Conservation (phyloP, 1,140 invertebrate genomes). For the Apis florea region DNA sequence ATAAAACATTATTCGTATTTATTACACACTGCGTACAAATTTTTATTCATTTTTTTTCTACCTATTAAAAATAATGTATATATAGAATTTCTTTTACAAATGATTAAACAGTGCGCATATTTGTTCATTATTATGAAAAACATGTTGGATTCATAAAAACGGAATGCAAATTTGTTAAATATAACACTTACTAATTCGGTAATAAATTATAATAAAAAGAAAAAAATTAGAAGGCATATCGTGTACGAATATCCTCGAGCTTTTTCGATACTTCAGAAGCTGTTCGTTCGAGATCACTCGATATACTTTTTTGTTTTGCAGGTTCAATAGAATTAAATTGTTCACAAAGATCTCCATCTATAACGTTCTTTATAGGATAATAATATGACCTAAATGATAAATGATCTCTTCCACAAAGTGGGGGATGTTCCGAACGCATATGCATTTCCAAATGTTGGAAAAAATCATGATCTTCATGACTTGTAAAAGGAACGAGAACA, state of each 20-base stretch:
- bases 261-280: constrained; percentile 98
- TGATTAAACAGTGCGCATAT: neutral
- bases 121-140: neutral
- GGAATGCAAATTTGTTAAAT: constrained; percentile 33
- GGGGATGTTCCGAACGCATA: constrained; percentile 98
- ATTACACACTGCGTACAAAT: neutral
- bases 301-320: constrained; percentile 96
- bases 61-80: constrained; percentile 1
- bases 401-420: constrained; percentile 98
- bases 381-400: constrained; percentile 98
- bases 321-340: constrained; percentile 98
- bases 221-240: constrained; percentile 93
- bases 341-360: constrained; percentile 99
- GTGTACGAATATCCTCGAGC: constrained; percentile 95
- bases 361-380: constrained; percentile 98
- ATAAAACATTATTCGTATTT: constrained; percentile 2
- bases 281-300: constrained; percentile 95
- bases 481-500: constrained; percentile 98
- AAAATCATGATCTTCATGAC: constrained; percentile 99
- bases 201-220: neutral
- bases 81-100: neutral
- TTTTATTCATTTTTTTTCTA: neutral
- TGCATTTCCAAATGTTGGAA: constrained; percentile 99
- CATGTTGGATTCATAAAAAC: neutral
- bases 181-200: neutral